These are phyloP conservation scores for Poecile atricapillus DNA, from an alignment of 2,113 vertebrate genomes.

Conservation along the genomic window DNA sequence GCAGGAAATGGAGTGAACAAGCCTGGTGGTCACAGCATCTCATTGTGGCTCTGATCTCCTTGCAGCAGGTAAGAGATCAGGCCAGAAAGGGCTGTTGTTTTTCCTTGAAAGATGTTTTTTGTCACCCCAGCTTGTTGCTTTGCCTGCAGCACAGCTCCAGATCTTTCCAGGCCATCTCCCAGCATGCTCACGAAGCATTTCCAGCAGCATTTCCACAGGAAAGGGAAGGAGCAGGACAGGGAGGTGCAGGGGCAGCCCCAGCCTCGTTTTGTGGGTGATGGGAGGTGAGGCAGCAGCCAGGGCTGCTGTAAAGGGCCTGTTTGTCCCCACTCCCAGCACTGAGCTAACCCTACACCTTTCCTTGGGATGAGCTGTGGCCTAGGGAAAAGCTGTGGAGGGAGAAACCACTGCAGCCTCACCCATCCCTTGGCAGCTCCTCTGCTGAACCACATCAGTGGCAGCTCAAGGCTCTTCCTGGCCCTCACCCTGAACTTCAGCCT, in stretches of 20 bases:
- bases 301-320: neutral
- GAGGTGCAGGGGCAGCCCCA: neutral
- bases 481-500: neutral
- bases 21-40: neutral
- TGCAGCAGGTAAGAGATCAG: neutral
- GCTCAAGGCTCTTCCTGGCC: neutral
- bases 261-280: neutral
- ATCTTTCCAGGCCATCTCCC: neutral
- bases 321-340: neutral
- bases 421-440: neutral
- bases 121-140: neutral
- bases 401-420: neutral
- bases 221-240: neutral
- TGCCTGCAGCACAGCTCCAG: neutral
- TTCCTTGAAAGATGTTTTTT: neutral
- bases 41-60: neutral
- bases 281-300: neutral
- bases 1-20: neutral
- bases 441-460: neutral
- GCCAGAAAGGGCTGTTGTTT: neutral
- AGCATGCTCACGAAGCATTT: fast-evolving
- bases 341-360: neutral
- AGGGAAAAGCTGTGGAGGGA: neutral
- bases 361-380: neutral
- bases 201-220: neutral